These are phyloP conservation scores for Oscheius onirici DNA, from an alignment of 2,888 invertebrate species.

Conservation along the genomic window DNA sequence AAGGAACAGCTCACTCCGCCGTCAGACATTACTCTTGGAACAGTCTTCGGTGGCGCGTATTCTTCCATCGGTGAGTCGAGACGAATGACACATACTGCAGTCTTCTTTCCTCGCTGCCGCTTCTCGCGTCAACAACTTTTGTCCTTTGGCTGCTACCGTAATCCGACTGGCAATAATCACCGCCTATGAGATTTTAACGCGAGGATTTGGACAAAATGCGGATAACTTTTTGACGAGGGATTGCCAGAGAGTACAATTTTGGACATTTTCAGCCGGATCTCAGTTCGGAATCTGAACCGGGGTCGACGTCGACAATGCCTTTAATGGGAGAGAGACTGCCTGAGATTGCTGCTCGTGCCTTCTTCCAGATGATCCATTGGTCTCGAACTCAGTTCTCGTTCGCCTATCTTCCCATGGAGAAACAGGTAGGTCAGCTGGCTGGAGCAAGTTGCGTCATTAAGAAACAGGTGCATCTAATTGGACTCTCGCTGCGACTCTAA, in stretches of 20 bases:
- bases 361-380: slow-evolving; percentile 46
- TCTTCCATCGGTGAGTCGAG: slow-evolving; percentile 41
- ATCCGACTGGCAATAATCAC: slow-evolving; percentile 9
- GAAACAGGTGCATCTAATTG: neutral
- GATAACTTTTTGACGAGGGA: slow-evolving; percentile 30
- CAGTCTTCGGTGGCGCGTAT: slow-evolving; percentile 23
- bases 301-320: neutral
- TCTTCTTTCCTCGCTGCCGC: neutral
- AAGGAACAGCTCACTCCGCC: slow-evolving; percentile 90
- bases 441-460: neutral
- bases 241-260: neutral
- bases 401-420: slow-evolving; percentile 36
- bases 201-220: slow-evolving; percentile 19
- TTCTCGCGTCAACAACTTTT: slow-evolving; percentile 13
- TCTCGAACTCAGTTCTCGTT: slow-evolving; percentile 37
- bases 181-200: neutral
- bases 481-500: no score
- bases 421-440: slow-evolving; percentile 23
- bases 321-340: slow-evolving; percentile 31
- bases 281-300: slow-evolving; percentile 30
- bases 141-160: slow-evolving; percentile 26
- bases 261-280: slow-evolving; percentile 32
- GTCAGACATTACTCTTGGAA: slow-evolving; percentile 77
- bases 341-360: slow-evolving; percentile 46
- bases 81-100: neutral